Percentiles rank a stretch among this genome's conserved stretches.
phyloP scores from a whole-genome alignment of 1,140 invertebrate genomes.

The Tetraneura akinire region DNA sequence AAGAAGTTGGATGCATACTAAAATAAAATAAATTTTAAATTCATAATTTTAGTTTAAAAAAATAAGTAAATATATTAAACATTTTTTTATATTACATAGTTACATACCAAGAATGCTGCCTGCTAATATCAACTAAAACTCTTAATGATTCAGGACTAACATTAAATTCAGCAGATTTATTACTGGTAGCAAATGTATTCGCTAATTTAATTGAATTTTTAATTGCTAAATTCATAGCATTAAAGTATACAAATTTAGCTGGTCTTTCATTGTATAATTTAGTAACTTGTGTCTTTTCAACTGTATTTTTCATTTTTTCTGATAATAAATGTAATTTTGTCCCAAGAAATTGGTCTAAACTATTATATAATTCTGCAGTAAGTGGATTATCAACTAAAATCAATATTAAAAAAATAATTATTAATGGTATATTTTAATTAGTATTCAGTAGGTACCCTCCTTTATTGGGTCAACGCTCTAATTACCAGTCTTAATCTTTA shows the following conservation, averaged over 20 bases:
- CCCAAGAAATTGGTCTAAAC: slow-evolving; percentile 32
- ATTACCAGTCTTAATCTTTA: too few species aligned
- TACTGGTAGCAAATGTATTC: neutral
- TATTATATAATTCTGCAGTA: slow-evolving; percentile 28
- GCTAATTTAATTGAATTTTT: slow-evolving; percentile 40
- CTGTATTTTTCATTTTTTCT: slow-evolving; percentile 37
- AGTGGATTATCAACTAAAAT: slow-evolving; percentile 30
- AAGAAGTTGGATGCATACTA: slow-evolving; percentile 33
- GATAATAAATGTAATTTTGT: slow-evolving; percentile 44
- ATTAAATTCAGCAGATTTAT: slow-evolving; percentile 29
- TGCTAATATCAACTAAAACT: slow-evolving; percentile 43
- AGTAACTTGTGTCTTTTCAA: slow-evolving; percentile 7
- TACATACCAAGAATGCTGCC: slow-evolving; percentile 22
- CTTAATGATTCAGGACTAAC: slow-evolving; percentile 40
- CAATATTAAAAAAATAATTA: neutral
- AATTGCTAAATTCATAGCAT: slow-evolving; percentile 47
- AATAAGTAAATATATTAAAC: neutral
- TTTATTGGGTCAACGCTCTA: too few species aligned
- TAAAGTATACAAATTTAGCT: slow-evolving; percentile 46
- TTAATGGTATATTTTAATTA: neutral
- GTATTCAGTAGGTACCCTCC: too few species aligned
- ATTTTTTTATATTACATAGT: neutral
- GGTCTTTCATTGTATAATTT: slow-evolving; percentile 39
- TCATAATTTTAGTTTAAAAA: too few species aligned
- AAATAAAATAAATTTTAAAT: neutral